Evolutionary conservation across 1,140 invertebrate species (phyloP).

Genomic region (Diachasmimorpha longicaudata): DNA sequence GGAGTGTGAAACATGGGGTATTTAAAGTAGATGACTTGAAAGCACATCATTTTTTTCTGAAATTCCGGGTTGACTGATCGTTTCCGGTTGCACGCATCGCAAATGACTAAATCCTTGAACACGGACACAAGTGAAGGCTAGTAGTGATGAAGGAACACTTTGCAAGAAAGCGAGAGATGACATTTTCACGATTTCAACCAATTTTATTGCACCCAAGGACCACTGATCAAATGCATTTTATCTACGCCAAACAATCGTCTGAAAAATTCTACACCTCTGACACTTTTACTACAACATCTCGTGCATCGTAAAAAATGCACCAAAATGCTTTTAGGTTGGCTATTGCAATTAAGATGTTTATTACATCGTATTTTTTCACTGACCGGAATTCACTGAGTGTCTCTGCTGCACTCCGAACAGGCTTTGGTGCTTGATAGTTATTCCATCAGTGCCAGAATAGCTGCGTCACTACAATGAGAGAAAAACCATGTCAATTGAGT

Average conservation of each 20-base stretch:
- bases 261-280: slow-evolving; percentile 20
- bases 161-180: background rate
- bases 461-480: background rate
- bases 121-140: background rate
- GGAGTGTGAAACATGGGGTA: too few species aligned
- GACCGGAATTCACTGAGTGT: background rate
- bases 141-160: background rate
- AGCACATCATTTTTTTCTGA: too few species aligned
- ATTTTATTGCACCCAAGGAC: slow-evolving; percentile 21
- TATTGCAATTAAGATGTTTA: slow-evolving; percentile 8
- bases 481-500: background rate
- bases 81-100: background rate
- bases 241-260: slow-evolving; percentile 29
- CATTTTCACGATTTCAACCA: slow-evolving; percentile 13
- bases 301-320: slow-evolving; percentile 15
- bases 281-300: slow-evolving; percentile 21
- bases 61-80: too few species aligned
- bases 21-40: too few species aligned
- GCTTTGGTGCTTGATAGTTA: background rate
- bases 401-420: background rate
- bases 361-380: slow-evolving; percentile 25
- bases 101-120: background rate
- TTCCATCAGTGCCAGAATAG: background rate
- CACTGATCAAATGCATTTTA: slow-evolving; percentile 27
- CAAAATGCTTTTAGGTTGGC: background rate